These are phyloP conservation scores for Alauda arvensis DNA, from an alignment of 2,797 vertebrate species.

Conservation along the genomic window DNA sequence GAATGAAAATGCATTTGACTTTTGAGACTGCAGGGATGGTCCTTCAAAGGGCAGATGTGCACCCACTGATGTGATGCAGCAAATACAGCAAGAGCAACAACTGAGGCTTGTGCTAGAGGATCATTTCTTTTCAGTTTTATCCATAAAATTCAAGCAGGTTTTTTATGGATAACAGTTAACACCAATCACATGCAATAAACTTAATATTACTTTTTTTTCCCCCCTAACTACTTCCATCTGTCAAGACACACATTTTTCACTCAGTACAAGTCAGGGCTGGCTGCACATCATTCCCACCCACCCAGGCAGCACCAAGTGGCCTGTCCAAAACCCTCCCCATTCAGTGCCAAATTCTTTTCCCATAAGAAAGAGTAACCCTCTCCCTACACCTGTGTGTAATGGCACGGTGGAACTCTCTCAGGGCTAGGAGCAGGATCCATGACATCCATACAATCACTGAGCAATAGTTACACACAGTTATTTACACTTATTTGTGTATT, in stretches of 20 bases:
- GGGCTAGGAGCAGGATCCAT: not conserved
- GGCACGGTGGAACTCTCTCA: not conserved
- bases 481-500: not conserved
- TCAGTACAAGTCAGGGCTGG: not conserved
- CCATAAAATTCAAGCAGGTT: not conserved
- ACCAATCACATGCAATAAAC: not conserved
- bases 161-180: not conserved
- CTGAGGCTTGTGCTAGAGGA: not conserved
- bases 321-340: not conserved
- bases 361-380: not conserved
- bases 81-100: not conserved
- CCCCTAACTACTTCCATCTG: not conserved
- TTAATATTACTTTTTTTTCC: not conserved
- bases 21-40: not conserved
- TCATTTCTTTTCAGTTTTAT: not conserved
- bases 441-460: not conserved
- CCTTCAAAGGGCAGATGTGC: not conserved
- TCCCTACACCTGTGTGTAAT: not conserved
- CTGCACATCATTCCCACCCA: not conserved
- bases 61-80: not conserved
- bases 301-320: rapidly evolving
- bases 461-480: not conserved
- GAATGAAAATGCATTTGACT: not conserved
- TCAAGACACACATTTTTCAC: not conserved
- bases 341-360: not conserved